These are phyloP conservation scores for Simalia tracyae DNA, from an alignment of 2,797 vertebrate species.

Conservation along the genomic window DNA sequence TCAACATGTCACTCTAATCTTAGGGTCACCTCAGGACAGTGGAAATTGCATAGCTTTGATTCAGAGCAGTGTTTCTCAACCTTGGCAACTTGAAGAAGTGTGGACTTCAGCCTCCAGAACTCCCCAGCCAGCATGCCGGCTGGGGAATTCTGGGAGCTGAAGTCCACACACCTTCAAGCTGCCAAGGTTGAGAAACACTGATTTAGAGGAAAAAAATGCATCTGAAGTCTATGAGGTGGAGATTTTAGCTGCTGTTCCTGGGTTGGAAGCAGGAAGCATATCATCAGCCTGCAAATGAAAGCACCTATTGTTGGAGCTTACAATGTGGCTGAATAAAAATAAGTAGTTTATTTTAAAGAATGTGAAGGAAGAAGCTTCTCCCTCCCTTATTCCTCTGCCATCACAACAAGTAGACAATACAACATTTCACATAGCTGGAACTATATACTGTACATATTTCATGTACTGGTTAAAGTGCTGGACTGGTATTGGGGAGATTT, in stretches of 20 bases:
- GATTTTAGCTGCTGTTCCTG: neutral
- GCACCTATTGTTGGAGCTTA: conserved; percentile 14
- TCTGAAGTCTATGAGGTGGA: neutral
- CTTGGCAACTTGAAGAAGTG: neutral
- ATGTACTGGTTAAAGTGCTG: neutral
- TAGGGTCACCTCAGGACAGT: neutral
- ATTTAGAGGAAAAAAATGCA: neutral
- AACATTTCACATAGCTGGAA: neutral
- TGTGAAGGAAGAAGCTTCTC: neutral
- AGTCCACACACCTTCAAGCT: neutral
- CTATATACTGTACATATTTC: neutral
- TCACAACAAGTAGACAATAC: neutral
- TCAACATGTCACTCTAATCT: neutral
- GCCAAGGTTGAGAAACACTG: neutral
- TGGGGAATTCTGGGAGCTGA: neutral
- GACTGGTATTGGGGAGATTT: neutral
- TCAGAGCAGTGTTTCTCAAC: neutral
- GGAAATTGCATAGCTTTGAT: neutral
- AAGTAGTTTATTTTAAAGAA: conserved; percentile 9
- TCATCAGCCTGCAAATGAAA: neutral
- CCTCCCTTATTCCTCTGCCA: neutral
- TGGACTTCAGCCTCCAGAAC: neutral
- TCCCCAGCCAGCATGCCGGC: neutral
- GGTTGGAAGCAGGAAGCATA: neutral
- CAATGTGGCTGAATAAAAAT: conserved; percentile 2